Percentiles rank a stretch among this genome's conserved stretches.
Evolutionary conservation across 2,888 invertebrate species (phyloP).

Genomic region (Drosophila paramelanica): DNA sequence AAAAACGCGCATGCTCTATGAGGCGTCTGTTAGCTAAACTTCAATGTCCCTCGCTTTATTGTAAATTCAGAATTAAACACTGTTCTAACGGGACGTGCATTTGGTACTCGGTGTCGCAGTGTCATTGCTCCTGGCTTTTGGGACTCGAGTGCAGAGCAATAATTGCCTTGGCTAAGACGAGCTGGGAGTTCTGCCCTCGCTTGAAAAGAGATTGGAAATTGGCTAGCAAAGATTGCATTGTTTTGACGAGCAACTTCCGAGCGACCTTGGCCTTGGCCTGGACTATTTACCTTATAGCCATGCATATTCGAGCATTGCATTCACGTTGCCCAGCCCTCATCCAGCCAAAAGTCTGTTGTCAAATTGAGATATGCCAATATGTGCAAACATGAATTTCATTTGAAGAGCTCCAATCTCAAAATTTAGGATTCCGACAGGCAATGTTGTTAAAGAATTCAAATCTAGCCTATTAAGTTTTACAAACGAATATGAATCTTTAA

Average conservation of each 20-base stretch:
- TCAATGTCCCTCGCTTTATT: not conserved
- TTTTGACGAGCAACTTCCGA: conserved; percentile 19
- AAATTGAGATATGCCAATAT: not conserved
- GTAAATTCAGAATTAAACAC: not conserved
- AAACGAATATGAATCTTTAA: no score
- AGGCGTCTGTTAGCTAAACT: not conserved
- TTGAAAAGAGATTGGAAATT: conserved; percentile 1
- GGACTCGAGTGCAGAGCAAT: not conserved
- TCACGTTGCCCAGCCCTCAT: not conserved
- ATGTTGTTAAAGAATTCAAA: no score
- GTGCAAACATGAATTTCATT: not conserved
- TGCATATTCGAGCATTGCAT: not conserved
- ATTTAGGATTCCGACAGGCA: no score
- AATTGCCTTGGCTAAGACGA: not conserved
- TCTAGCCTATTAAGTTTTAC: no score
- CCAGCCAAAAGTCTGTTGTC: not conserved
- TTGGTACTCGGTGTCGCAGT: no score
- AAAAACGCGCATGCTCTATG: conserved; percentile 24
- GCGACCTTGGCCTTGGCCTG: conserved; percentile 41
- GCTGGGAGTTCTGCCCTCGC: not conserved
- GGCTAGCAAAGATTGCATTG: conserved; percentile 19
- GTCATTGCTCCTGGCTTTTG: no score
- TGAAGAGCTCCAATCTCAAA: not conserved
- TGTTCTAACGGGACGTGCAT: not conserved
- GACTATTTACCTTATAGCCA: conserved; percentile 7